A percentile compares a stretch with the other conserved stretches of the same genome.
These are phyloP conservation scores for Sigmodon hispidus DNA, from an alignment of 2,113 vertebrate genomes.

Conservation along the genomic window DNA sequence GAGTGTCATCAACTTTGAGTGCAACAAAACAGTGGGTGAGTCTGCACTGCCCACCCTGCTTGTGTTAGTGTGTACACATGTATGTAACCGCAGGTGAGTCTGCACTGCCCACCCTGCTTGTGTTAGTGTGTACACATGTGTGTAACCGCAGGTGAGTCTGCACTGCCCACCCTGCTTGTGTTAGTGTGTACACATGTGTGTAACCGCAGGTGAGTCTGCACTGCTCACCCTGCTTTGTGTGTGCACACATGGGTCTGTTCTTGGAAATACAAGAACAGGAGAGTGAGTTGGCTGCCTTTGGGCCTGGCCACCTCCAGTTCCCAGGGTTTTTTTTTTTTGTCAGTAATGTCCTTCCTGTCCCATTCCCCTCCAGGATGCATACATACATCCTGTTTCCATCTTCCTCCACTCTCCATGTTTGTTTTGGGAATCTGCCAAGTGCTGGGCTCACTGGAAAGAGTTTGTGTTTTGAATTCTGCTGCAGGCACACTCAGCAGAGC, in stretches of 20 bases:
- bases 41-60: accelerated
- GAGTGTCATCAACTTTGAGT: slow-evolving; percentile 97
- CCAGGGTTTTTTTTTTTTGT: not conserved
- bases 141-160: no score
- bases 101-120: accelerated
- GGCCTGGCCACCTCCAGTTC: not conserved
- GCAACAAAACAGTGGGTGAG: slow-evolving; percentile 93
- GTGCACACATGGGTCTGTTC: not conserved
- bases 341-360: not conserved
- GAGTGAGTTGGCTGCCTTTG: not conserved
- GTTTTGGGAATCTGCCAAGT: slow-evolving; percentile 61
- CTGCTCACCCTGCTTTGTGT: not conserved
- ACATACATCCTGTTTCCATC: slow-evolving; percentile 57
- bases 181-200: accelerated
- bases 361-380: not conserved
- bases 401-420: slow-evolving; percentile 31
- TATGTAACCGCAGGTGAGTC: no score
- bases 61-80: accelerated
- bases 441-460: not conserved
- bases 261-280: not conserved
- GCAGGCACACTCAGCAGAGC: not conserved
- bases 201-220: accelerated
- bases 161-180: accelerated
- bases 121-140: accelerated
- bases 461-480: not conserved